Evolutionary conservation across 1,140 invertebrate species (phyloP).

Genomic region (Sycobia sp.): DNA sequence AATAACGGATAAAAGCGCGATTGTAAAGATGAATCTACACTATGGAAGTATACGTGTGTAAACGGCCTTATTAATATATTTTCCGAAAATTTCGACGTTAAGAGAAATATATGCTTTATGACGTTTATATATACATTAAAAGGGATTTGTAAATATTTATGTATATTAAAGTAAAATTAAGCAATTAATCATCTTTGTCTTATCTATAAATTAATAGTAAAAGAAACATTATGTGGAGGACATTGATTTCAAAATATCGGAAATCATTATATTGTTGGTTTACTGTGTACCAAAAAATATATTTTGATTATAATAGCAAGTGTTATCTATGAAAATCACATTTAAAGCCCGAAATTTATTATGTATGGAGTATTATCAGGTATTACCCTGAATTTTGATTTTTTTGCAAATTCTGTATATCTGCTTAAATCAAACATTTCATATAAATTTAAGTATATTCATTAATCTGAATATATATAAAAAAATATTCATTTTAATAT

Average conservation of each 20-base stretch:
- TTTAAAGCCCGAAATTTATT: too few species aligned
- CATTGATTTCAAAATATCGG: slow-evolving; percentile 8
- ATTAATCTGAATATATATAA: background rate
- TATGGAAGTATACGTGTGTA: background rate
- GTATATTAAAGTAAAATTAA: background rate
- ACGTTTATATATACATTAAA: background rate
- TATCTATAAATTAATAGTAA: slow-evolving; percentile 15
- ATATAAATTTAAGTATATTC: background rate
- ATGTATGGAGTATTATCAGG: too few species aligned
- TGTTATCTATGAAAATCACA: too few species aligned
- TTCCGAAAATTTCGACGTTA: background rate
- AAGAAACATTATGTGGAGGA: background rate
- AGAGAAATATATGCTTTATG: background rate
- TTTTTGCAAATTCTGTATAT: background rate
- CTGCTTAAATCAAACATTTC: background rate
- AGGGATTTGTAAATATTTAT: background rate
- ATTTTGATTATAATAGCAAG: too few species aligned
- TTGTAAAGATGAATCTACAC: slow-evolving; percentile 1
- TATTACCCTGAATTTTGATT: too few species aligned
- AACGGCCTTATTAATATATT: background rate
- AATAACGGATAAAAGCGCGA: background rate
- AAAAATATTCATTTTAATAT: background rate
- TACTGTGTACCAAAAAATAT: too few species aligned
- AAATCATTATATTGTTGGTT: too few species aligned
- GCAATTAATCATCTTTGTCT: slow-evolving; percentile 15